Evolutionary conservation across 2,113 vertebrate genomes (phyloP).

Genomic region (Psittacula cyanocephala): DNA sequence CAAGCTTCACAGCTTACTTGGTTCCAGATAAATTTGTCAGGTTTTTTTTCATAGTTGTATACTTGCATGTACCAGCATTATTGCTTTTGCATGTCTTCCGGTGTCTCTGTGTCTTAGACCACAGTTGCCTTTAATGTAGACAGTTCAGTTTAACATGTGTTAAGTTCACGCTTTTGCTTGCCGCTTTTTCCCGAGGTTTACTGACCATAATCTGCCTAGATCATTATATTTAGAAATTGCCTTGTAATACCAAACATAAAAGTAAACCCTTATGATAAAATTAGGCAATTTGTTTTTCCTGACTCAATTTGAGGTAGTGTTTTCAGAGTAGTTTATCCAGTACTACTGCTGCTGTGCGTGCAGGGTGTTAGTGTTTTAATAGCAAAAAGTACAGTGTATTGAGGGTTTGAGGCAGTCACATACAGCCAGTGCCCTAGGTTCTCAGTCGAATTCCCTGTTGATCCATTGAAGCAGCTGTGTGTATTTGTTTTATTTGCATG

Average conservation of each 20-base stretch:
- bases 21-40: constrained; percentile 40
- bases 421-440: neutral
- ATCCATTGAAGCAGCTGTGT: neutral
- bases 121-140: neutral
- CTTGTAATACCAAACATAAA: neutral
- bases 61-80: neutral
- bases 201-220: neutral
- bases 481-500: neutral
- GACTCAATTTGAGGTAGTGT: neutral
- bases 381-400: neutral
- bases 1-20: constrained; percentile 26
- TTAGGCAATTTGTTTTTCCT: neutral
- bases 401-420: neutral
- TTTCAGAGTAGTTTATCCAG: neutral
- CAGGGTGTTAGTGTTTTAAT: neutral
- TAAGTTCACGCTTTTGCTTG: neutral
- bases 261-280: neutral
- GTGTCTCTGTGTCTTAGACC: neutral
- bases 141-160: neutral
- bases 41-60: neutral
- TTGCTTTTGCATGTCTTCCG: neutral
- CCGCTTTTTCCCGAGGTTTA: neutral
- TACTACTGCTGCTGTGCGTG: neutral
- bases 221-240: neutral
- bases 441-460: neutral